Evolutionary conservation across 2,888 invertebrate genomes (phyloP), one percentile per base, ranked within the genome.

Genomic region (Leucoptera coffeella): DNA sequence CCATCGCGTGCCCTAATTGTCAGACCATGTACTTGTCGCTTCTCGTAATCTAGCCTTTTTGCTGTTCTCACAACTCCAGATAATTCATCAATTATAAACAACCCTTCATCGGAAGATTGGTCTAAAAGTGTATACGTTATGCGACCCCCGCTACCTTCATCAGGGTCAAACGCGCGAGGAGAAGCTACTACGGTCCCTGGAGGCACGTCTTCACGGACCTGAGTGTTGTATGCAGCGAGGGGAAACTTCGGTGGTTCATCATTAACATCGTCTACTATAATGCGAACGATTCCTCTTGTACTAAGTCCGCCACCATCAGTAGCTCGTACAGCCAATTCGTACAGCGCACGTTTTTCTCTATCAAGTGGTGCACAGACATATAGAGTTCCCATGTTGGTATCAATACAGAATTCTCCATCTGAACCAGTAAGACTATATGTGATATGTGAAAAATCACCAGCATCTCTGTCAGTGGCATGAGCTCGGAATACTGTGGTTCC

Each of bases 161-260:
- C 95, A 0, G 85, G 83, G 61, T 96, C 95, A 17, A 79, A 82
- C 3, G 78, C 78, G 35, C 74, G 84, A 11, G 95, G 78, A 12
- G 86, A 82, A 2, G 89, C 90, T 2, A 94, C 82, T 2, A 92
- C 84, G 30, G 89, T 83, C 32, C 93, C 93, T 2, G 78, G 61
- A 0, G 94, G 95, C 28, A 94, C 78, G 56, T 95, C 95, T 57
- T 96, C 95, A 4, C 91, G 79, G 12, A 92, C 81, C 46, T 89
- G 86, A 19, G 91, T 88, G 21, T 75, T 50, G 45, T 89, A 90
- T 34, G 78, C 77, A 14, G 77, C 56, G 24, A 88, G 72, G 15
- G 84, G 82, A 51, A 94, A 95, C 33, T 73, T 77, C 1, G 93
- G 93, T 2, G 85, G 75, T 50, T 87, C 89, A 57, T 89, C 95